Evolutionary conservation across 1,140 invertebrate species (phyloP), one percentile per base, ranked within the genome.

Genomic region (Sitodiplosis mosellana): DNA sequence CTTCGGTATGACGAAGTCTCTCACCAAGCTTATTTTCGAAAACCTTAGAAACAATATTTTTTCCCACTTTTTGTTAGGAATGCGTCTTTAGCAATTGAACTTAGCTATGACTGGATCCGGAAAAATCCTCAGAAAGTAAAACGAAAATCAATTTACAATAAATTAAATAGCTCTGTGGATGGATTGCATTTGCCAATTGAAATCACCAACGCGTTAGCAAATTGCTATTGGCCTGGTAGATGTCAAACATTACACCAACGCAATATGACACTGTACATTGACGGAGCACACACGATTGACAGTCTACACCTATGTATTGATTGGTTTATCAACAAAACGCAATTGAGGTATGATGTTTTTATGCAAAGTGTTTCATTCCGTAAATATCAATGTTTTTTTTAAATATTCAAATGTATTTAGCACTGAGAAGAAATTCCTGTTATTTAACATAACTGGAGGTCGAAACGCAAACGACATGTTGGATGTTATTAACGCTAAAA

Each of bases 281-380:
- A 99, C 67, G 94, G 93, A 1, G 95, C 94, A 3, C 95, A 99
- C 60, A 99, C 94, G 0, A 54, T 69, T 1, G 87, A 94, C 57
- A 97, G 92, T 63, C 80, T 97, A 48, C 58, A 74, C 40, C 75
- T 83, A 36, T 93, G 91, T 65, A 63, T 69, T 1, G 64, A 78
- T 4, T 98, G 93, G 94, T 97, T 87, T 55, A 47, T 53, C 22
- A 58, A 71, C 33, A 56, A 65, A 46, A 65, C 60, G 1, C 49
- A 49, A 1, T 43, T 53, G 8, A 66, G 64, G 70, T 69, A 55
- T 27, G 27, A 18, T 19, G 27, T n/a, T 48, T 17, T 19, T 10
- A 48, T 14, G 12, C 7, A 10, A 10, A n/a, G 37, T 46, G 20
- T 33, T 14, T 12, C 36, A 19, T 49, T 27, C 33, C 18, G 47